phyloP scores from a whole-genome alignment of 2,888 invertebrate species.

The Schrankia costaestrigalis region DNA sequence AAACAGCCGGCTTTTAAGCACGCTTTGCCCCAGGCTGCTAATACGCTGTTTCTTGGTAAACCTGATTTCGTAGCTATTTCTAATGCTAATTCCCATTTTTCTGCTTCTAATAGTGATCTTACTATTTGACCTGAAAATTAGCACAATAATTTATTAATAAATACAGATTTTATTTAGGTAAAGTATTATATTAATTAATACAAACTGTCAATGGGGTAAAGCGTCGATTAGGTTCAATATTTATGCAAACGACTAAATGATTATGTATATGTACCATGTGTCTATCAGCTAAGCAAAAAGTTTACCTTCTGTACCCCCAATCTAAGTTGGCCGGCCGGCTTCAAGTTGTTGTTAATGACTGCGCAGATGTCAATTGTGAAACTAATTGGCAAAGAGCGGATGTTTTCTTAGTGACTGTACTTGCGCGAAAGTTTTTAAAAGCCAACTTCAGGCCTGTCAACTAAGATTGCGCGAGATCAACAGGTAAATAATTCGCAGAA shows the following conservation, averaged over 20 bases:
- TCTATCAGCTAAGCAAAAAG: too few relatives aligned
- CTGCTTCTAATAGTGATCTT: conserved; percentile 89
- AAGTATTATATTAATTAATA: not conserved
- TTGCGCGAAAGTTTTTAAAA: too few relatives aligned
- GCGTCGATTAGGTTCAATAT: not conserved
- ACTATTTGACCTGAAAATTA: conserved; percentile 84
- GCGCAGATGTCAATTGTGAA: too few relatives aligned
- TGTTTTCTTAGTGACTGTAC: too few relatives aligned
- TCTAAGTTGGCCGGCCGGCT: too few relatives aligned
- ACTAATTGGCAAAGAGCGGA: too few relatives aligned
- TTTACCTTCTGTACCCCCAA: too few relatives aligned
- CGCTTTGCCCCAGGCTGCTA: conserved; percentile 94
- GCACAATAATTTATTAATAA: not conserved
- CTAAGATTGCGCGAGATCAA: not conserved
- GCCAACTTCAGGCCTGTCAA: not conserved
- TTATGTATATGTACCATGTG: not conserved
- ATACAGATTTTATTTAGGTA: not conserved
- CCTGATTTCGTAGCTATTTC: conserved; percentile 94
- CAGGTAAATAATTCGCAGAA: not conserved
- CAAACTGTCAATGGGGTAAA: not conserved
- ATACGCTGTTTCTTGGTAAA: conserved; percentile 87
- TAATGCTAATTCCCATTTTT: conserved; percentile 90
- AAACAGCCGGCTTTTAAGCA: conserved; percentile 90
- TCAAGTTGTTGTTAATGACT: too few relatives aligned
- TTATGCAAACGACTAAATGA: not conserved